Evolutionary conservation across 2,888 invertebrate species (phyloP), one percentile per base, ranked within the genome.

Genomic region (Nasonia oneida): DNA sequence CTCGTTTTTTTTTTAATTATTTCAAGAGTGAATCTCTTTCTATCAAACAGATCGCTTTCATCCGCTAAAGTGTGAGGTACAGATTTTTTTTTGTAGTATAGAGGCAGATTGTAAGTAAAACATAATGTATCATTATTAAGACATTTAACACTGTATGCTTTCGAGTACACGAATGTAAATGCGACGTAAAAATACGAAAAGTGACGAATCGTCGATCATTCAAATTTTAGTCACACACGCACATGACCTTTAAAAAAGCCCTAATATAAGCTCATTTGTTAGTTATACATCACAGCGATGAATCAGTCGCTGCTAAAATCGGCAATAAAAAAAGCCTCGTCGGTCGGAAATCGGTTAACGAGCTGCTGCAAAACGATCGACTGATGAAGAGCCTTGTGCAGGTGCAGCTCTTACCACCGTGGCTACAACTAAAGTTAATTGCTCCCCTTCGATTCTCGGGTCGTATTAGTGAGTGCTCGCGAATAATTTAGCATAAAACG

Each of bases 391-490:
- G 39, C 33, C 57, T 67, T 67, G 57, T 14, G 67, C 82, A 47
- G 23, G 42, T 18, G 15, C 42, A 76, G 73, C 77, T 81, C 33
- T 92, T 92, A 91, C 88, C 92, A 89, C 87, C 84, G 50, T 12
- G 53, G 87, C 89, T 89, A 88, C 70, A 92, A 92, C 87, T 88
- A 53, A 79, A 90, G 90, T 91, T 92, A 91, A 92, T 91, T 91
- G 86, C 85, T 88, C 87, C 71, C 84, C 70, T 88, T 88, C 88
- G 89, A 90, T 91, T 88, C 87, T 37, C 2, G 84, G 10, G 8
- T 76, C 84, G 70, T 37, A 87, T 90, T 90, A 90, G 87, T 88
- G 74, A 80, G 71, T 73, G 61, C 73, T 86, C 86, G 89, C 61
- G 85, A 89, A 86, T 39, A 78, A 67, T 77, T 81, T 64, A 64